A percentile compares a stretch with the other conserved stretches of the same genome.
phyloP scores from a whole-genome alignment of 2,888 invertebrate genomes.

The Rotaria magnacalcarata region DNA sequence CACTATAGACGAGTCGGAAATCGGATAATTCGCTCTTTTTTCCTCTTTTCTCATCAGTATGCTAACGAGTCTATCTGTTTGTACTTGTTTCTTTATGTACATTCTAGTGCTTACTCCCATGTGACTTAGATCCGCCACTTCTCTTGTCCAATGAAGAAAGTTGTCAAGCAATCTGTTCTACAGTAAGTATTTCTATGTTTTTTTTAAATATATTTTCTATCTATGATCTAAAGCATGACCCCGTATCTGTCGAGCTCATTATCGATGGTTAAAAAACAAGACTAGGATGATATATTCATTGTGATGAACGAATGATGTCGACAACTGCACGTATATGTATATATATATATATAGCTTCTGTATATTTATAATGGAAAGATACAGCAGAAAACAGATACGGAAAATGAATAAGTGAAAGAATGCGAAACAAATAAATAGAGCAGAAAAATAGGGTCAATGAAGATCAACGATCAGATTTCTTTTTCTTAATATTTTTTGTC shows the following conservation, averaged over 20 bases:
- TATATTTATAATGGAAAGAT: neutral
- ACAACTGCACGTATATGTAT: neutral
- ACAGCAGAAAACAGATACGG: constrained; percentile 3
- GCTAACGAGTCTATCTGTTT: constrained; percentile 12
- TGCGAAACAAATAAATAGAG: neutral
- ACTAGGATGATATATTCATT: neutral
- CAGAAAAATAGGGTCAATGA: neutral
- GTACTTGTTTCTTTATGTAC: neutral
- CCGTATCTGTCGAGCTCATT: constrained; percentile 7
- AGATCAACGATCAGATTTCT: neutral
- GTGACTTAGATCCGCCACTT: constrained; percentile 33
- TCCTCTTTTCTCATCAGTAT: neutral
- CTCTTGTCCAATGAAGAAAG: neutral
- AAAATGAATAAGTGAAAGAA: neutral
- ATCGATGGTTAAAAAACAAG: constrained; percentile 16
- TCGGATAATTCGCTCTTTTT: neutral
- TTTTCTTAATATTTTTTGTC: neutral
- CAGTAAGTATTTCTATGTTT: neutral
- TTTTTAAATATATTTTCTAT: neutral
- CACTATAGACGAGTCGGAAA: constrained; percentile 3
- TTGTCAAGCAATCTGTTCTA: constrained; percentile 35
- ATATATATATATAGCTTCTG: too few species aligned
- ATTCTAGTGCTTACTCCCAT: constrained; percentile 35
- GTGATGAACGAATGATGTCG: constrained; percentile 24
- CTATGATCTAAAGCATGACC: constrained; percentile 20